A percentile compares a stretch with the other conserved stretches of the same genome.
Evolutionary conservation across 2,113 vertebrate species (phyloP).

Genomic region (Equus quagga): DNA sequence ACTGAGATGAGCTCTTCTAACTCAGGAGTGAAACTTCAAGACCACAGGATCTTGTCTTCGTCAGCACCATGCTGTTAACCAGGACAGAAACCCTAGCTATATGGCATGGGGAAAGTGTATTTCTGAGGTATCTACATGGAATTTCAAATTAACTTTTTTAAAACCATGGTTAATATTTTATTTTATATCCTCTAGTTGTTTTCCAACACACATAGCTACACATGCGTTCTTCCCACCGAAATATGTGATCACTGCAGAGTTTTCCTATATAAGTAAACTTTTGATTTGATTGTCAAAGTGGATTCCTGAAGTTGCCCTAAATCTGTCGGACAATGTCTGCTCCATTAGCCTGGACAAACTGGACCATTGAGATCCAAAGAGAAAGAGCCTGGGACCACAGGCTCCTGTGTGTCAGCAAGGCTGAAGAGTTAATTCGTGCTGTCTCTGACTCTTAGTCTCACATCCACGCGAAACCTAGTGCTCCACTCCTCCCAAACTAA

Average conservation of each 20-base stretch:
- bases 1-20: neutral
- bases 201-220: neutral
- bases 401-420: fast-evolving
- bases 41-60: neutral
- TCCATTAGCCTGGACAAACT: neutral
- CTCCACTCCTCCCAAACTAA: neutral
- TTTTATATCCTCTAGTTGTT: neutral
- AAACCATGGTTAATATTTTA: neutral
- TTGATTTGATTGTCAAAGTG: neutral
- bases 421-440: neutral
- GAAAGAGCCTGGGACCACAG: neutral
- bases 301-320: neutral
- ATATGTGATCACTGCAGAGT: neutral
- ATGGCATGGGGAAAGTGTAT: neutral
- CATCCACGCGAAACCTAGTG: neutral
- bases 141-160: neutral
- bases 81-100: neutral
- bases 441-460: neutral
- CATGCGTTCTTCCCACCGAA: neutral
- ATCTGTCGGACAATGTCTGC: neutral
- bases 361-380: neutral
- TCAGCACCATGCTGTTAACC: neutral
- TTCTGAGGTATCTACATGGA: neutral
- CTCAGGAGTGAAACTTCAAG: neutral
- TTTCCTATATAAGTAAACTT: constrained; percentile 11